A percentile compares a stretch with the other conserved stretches of the same genome.
Evolutionary conservation across 2,888 invertebrate genomes (phyloP).

Genomic region (Ramazzottius varieornatus): DNA sequence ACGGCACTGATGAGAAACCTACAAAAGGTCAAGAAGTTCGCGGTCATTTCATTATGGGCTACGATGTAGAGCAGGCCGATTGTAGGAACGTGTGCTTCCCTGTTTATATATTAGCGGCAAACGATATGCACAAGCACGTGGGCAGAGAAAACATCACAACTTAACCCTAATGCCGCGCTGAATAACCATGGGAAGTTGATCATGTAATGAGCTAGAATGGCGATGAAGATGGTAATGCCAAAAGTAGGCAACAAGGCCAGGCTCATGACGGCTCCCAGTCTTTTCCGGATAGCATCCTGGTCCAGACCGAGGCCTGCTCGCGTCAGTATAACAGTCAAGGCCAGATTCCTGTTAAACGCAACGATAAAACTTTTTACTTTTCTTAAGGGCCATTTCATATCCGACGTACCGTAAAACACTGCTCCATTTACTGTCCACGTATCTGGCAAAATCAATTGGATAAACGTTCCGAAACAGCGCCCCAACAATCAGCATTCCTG

Average conservation of each 20-base stretch:
- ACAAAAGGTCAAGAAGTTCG: conserved; percentile 6
- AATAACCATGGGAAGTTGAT: conserved; percentile 10
- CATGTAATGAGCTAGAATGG: conserved; percentile 7
- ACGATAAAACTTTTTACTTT: neutral
- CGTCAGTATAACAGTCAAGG: neutral
- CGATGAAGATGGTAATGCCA: conserved; percentile 9
- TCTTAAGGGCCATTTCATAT: neutral
- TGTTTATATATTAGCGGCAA: too few species aligned
- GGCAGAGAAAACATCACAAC: too few species aligned
- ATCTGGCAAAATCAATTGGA: neutral
- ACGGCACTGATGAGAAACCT: conserved; percentile 20
- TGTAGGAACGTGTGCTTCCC: neutral
- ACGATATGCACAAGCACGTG: too few species aligned
- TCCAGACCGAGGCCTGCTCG: conserved; percentile 11
- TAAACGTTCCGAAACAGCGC: neutral
- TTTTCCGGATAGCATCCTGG: conserved; percentile 7
- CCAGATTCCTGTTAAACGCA: neutral
- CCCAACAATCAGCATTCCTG: neutral
- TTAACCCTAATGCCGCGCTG: conserved; percentile 13
- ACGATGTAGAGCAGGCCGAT: neutral
- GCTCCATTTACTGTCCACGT: neutral
- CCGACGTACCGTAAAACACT: neutral
- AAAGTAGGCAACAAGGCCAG: conserved; percentile 11
- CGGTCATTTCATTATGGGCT: too few species aligned
- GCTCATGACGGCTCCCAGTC: conserved; percentile 8